phyloP scores from a whole-genome alignment of 2,888 invertebrate genomes.

The Notodonta ziczac region DNA sequence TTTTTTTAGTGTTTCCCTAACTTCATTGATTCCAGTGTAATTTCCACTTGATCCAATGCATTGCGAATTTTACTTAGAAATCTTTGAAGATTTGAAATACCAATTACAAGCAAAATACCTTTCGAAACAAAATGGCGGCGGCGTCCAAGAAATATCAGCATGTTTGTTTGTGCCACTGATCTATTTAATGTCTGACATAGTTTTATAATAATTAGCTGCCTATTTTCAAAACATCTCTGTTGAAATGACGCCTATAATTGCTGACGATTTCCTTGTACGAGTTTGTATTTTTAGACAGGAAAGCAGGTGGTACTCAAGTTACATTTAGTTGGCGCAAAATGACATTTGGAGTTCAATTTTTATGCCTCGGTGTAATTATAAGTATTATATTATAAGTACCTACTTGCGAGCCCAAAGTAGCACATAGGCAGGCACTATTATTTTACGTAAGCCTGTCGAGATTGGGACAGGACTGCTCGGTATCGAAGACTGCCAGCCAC shows the following conservation, averaged over 20 bases:
- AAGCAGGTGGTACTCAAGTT: conserved; percentile 20
- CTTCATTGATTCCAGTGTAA: no score
- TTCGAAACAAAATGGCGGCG: no score
- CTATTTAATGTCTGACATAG: background rate
- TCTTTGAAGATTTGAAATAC: no score
- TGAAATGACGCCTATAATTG: conserved; percentile 26
- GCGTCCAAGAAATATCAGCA: background rate
- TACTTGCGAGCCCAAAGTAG: background rate
- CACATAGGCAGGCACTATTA: no score
- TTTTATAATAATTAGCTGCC: background rate
- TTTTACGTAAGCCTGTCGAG: no score
- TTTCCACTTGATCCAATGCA: no score
- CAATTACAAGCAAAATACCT: no score
- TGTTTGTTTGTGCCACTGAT: background rate
- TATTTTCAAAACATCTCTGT: conserved; percentile 7
- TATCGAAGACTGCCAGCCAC: no score
- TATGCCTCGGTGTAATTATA: background rate
- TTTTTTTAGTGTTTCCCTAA: no score
- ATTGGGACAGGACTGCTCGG: no score
- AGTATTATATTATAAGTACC: background rate
- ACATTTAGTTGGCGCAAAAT: conserved; percentile 23
- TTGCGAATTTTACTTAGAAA: no score
- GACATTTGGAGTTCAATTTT: conserved; percentile 11
- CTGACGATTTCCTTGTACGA: conserved; percentile 25
- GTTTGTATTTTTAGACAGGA: conserved; percentile 24